These are phyloP conservation scores for Myiopsitta monachus DNA, from an alignment of 2,113 vertebrate species.

Conservation along the genomic window DNA sequence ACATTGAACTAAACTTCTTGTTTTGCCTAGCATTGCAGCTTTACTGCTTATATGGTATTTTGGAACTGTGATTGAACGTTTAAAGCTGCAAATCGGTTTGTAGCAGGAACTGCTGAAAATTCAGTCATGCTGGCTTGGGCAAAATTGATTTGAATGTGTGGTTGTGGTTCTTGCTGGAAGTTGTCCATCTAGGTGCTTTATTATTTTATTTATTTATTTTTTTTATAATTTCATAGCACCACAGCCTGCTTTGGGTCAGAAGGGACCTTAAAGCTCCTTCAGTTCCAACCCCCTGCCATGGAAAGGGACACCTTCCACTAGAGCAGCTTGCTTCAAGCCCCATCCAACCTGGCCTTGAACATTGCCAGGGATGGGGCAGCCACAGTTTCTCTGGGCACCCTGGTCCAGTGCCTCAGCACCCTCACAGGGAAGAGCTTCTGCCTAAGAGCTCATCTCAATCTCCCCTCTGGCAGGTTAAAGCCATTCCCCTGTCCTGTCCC, in stretches of 20 bases:
- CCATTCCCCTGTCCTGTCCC: too few relatives aligned
- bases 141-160: not conserved
- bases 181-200: not conserved
- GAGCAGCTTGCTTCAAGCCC: not conserved
- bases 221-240: not conserved
- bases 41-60: not conserved
- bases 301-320: not conserved
- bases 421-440: too few relatives aligned
- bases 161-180: not conserved
- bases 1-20: not conserved
- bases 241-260: not conserved
- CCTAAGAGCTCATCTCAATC: too few relatives aligned
- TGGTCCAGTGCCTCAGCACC: too few relatives aligned
- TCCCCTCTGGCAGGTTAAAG: too few relatives aligned
- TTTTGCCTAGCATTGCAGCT: not conserved
- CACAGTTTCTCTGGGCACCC: too few relatives aligned
- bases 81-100: not conserved
- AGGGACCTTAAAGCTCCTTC: not conserved
- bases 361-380: too few relatives aligned
- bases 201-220: not conserved
- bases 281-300: not conserved
- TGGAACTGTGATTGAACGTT: not conserved
- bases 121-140: not conserved
- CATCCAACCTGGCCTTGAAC: not conserved
- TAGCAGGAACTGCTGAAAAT: not conserved